Evolutionary conservation across 35 echinoderm and acorn worm species (phyloP), one percentile per base, ranked within the genome.

Genomic region (Apostichopus japonicus): DNA sequence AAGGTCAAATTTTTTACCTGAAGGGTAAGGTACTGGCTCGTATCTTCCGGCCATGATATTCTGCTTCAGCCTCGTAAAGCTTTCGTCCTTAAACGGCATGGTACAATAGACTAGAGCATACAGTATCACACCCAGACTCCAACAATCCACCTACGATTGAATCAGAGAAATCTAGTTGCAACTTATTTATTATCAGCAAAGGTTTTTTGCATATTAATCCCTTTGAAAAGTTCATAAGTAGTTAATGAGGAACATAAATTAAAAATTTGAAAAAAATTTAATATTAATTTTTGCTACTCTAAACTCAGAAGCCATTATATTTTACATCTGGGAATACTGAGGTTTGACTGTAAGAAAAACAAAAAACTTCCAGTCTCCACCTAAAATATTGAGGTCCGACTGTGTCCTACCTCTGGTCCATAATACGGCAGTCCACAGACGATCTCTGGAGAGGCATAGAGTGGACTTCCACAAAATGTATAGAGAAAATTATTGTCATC

Each of bases 391-490:
- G 33, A 44, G 33, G 33, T 44, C 4, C 33, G 33, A 44, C 33
- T 25, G 4, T 71, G 0, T 80, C 88, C 73, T 90, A 99, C 97
- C 97, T 99, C 95, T 90, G 97, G 95, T 75, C 97, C 97, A 92
- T 99, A 93, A 67, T 96, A 99, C 10, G 97, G 97, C 8, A 92
- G 73, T 23, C 97, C 97, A 73, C 90, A 96, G 13, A 99, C 95
- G 52, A 96, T 99, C 77, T 99, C 95, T 58, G 97, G 95, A 33
- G 97, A 99, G 53, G 97, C 97, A 92, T 99, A 96, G 14, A 99
- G 90, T 23, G 97, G 97, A 57, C 97, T 99, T 25, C 97, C 97
- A 92, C 97, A 99, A 93, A 93, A 99, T 9, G 97, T 99, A 86
- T 95, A 84, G 13, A 99, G 86, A 13, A 99, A 90, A 27, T 92